Percentiles rank a stretch among this genome's conserved stretches.
Conservation (phyloP, 2,113 vertebrate genomes). For the Marmota monax region DNA sequence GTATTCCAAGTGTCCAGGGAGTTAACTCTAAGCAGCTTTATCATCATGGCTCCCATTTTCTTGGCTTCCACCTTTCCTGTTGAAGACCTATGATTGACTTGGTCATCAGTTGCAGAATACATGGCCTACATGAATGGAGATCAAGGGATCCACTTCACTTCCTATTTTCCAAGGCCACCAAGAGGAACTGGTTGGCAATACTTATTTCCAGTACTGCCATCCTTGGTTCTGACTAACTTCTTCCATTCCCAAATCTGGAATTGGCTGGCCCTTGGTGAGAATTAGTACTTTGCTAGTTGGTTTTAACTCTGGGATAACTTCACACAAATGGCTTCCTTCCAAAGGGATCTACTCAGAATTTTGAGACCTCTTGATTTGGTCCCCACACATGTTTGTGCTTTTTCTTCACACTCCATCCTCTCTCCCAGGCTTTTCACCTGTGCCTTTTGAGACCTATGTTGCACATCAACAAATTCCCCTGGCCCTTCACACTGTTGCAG, state of each 20-base stretch:
- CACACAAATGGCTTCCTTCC: neutral
- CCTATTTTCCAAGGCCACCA: neutral
- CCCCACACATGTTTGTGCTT: slow-evolving; percentile 16
- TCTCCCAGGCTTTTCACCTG: neutral
- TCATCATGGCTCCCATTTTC: neutral
- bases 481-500: neutral
- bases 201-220: neutral
- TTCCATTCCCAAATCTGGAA: neutral
- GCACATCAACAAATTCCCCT: slow-evolving; percentile 32
- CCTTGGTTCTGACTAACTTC: neutral
- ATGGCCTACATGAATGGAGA: neutral
- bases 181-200: neutral
- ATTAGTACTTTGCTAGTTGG: neutral
- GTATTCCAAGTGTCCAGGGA: neutral
- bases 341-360: neutral
- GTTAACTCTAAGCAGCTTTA: neutral
- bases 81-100: neutral
- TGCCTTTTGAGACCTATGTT: slow-evolving; percentile 54
- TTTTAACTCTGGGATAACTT: neutral
- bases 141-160: neutral
- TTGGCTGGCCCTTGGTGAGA: neutral
- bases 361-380: neutral
- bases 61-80: neutral
- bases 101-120: neutral
- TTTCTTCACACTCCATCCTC: neutral